These are phyloP conservation scores for Chelonus formosanus DNA, from an alignment of 2,888 invertebrate genomes.

Conservation along the genomic window DNA sequence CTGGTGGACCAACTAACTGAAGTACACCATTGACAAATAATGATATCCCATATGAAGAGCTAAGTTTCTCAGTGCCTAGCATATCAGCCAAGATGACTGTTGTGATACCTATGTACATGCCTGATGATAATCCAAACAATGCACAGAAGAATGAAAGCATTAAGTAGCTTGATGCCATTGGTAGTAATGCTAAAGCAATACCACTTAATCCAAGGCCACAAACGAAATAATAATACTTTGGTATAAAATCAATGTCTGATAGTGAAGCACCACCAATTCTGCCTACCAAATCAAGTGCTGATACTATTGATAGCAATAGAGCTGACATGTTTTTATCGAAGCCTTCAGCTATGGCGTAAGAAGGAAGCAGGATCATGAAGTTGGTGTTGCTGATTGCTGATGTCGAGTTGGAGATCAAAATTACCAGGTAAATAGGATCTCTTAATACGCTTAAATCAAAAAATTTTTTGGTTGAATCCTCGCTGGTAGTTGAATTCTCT, in stretches of 20 bases:
- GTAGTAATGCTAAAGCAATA: constrained; percentile 76
- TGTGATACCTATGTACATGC: constrained; percentile 86
- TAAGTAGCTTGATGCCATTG: constrained; percentile 73
- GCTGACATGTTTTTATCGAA: constrained; percentile 79
- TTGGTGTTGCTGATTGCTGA: constrained; percentile 88
- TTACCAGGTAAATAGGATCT: constrained; percentile 83
- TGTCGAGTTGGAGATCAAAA: constrained; percentile 84
- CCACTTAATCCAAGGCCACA: constrained; percentile 82
- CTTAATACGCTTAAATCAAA: constrained; percentile 78
- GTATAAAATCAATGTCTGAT: constrained; percentile 79
- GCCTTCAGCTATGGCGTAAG: constrained; percentile 77
- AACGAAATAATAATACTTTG: constrained; percentile 84
- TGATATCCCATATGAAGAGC: constrained; percentile 86
- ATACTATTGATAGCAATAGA: constrained; percentile 82
- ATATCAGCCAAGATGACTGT: constrained; percentile 88
- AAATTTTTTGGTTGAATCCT: constrained; percentile 67
- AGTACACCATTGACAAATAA: constrained; percentile 85
- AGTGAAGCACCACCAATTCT: constrained; percentile 85
- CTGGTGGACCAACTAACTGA: constrained; percentile 82
- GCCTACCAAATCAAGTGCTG: constrained; percentile 81
- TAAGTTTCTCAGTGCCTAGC: constrained; percentile 81
- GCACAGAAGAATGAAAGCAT: constrained; percentile 77
- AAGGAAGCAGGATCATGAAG: constrained; percentile 82
- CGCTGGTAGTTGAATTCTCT: constrained; percentile 34
- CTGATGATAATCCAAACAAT: constrained; percentile 83